Base-by-base conservation (phyloP, 2,113 vertebrate genomes). In the Mesoclemmys tuberculata region DNA sequence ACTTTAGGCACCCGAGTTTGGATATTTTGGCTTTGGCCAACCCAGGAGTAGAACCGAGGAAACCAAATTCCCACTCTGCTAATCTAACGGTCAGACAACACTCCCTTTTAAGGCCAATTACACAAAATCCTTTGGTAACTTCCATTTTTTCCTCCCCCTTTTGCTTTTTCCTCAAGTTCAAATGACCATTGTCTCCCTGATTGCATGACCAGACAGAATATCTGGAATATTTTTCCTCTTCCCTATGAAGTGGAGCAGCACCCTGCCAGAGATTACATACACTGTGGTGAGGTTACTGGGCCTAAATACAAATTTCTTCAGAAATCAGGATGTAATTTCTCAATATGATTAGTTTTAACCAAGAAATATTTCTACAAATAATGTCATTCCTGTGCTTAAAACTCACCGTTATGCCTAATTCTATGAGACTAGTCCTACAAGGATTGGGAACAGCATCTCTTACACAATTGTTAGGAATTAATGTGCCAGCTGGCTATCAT, bases 241-340 rank as follows among this genome's bases (percentile, higher is more conserved):
- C 51, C 48, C 41, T 51, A 38, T 10, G 13, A 3, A 10, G 0
- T 3, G 26, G 38, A 79, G 10, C 54, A 64, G 49, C 83, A 7
- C 54, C 18, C 26, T n/a, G n/a, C 64, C 90, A 90, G 29, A 52
- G 10, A 16, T 0, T 48, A 35, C 6, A 4, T 21, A 18, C 80
- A 21, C 38, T 35, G 4, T 3, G n/a, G 38, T 44, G 18, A 54
- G 10, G 64, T 26, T 6, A n/a, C 55, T 38, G 52, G 84, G 64
- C 44, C 8, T 35, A 22, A 48, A 74, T 16, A n/a, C 78, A 83
- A 78, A 0, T 0, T 18, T 16, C 12, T 1, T 12, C n/a, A 87
- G 55, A 52, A 92, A 16, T 14, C 64, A 48, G 26, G 13, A 82
- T 22, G 83, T 10, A 82, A 79, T 84, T 78, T 82, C 80, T 21